Evolutionary conservation across 2,888 invertebrate genomes (phyloP).

Genomic region (Agrotis ipsilon): DNA sequence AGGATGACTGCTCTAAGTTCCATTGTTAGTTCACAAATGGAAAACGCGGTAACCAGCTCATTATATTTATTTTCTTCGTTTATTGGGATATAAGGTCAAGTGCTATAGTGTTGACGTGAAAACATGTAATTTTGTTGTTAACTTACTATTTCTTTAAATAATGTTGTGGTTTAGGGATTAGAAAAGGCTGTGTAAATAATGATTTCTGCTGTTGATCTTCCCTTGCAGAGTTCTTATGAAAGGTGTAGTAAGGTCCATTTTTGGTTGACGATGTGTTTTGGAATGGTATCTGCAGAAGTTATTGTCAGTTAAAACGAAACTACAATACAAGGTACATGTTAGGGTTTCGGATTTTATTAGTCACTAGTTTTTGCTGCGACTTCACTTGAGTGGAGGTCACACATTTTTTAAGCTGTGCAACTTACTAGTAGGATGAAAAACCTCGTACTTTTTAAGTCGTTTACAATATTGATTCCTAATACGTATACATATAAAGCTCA

Average conservation of each 20-base stretch:
- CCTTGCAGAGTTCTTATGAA: neutral
- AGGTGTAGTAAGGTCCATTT: neutral
- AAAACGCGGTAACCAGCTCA: slow-evolving; percentile 66
- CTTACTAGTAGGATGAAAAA: too few species aligned
- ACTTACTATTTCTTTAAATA: slow-evolving; percentile 53
- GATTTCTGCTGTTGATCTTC: neutral
- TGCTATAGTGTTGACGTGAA: slow-evolving; percentile 77
- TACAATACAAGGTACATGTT: slow-evolving; percentile 9
- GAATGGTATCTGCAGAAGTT: neutral
- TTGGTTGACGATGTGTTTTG: neutral
- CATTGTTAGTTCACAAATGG: slow-evolving; percentile 81
- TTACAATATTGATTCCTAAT: too few species aligned
- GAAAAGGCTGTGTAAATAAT: slow-evolving; percentile 46
- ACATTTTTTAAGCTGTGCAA: too few species aligned
- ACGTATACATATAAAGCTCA: too few species aligned
- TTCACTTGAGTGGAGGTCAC: too few species aligned
- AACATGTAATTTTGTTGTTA: slow-evolving; percentile 76
- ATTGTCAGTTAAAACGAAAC: slow-evolving; percentile 19
- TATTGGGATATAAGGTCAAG: slow-evolving; percentile 84
- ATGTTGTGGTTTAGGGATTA: slow-evolving; percentile 67
- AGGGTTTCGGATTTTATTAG: neutral
- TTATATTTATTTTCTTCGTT: slow-evolving; percentile 86
- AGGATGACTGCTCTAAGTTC: slow-evolving; percentile 69
- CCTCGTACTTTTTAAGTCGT: too few species aligned
- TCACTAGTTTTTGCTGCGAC: neutral